Conservation (phyloP, 2,888 invertebrate species). For the Mechanitis messenoides region DNA sequence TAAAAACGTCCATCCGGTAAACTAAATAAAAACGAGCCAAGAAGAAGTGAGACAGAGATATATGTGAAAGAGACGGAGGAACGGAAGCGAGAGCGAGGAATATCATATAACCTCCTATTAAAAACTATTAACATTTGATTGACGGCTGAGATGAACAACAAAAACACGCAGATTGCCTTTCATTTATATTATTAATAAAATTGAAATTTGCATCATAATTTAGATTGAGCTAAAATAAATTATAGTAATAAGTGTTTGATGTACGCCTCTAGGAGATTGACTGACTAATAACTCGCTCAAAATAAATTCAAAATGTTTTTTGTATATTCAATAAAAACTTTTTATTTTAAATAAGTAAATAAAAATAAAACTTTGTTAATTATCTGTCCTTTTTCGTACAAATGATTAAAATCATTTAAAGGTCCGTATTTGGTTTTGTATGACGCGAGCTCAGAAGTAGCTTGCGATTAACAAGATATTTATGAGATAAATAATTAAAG, state of each 20-base stretch:
- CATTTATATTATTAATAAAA: background rate
- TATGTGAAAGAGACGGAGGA: background rate
- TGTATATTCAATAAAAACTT: too few species aligned
- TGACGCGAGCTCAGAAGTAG: conserved; percentile 16
- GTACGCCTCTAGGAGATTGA: too few species aligned
- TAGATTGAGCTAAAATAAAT: too few species aligned
- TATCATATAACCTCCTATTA: background rate
- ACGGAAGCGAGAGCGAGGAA: background rate
- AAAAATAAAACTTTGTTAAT: too few species aligned
- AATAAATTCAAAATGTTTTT: too few species aligned
- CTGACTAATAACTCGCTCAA: too few species aligned
- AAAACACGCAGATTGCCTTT: background rate
- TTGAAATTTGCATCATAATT: background rate
- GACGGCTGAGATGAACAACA: background rate
- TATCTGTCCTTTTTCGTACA: conserved; percentile 22
- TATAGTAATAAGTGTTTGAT: too few species aligned
- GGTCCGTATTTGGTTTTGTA: conserved; percentile 31
- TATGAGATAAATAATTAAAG: conserved; percentile 17
- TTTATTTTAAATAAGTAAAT: too few species aligned
- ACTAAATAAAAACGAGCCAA: too few species aligned
- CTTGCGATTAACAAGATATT: conserved; percentile 11
- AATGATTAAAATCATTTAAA: conserved; percentile 34
- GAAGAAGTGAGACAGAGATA: background rate
- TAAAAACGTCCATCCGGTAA: too few species aligned
- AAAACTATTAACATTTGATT: background rate